phyloP scores from a whole-genome alignment of 2,888 invertebrate species.

The Macropis europaea region DNA sequence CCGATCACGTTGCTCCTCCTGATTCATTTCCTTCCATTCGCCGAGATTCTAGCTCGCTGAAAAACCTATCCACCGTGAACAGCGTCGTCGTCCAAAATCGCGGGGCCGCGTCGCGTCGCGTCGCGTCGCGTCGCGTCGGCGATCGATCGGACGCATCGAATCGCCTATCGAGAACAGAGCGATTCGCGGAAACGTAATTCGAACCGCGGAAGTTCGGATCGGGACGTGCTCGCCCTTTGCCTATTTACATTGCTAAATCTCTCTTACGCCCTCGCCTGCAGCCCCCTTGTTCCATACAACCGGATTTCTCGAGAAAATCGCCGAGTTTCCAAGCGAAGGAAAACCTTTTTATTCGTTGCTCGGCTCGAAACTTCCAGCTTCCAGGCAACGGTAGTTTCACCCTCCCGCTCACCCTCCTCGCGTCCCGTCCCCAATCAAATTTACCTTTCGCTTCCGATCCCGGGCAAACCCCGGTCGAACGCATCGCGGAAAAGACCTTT shows the following conservation, averaged over 20 bases:
- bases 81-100: not conserved
- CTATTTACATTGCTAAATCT: not conserved
- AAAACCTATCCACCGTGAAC: not conserved
- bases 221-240: not conserved
- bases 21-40: slow-evolving; percentile 8
- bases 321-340: not conserved
- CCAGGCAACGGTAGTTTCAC: not conserved
- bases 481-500: not conserved
- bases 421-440: not conserved
- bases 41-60: not conserved
- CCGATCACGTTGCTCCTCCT: slow-evolving; percentile 29
- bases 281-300: not conserved
- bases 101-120: too few relatives aligned
- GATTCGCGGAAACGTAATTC: slow-evolving; percentile 5
- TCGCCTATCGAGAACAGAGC: not conserved
- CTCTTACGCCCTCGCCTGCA: too few relatives aligned
- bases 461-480: not conserved
- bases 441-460: not conserved
- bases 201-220: not conserved
- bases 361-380: not conserved
- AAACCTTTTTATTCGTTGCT: not conserved
- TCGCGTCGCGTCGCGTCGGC: too few relatives aligned
- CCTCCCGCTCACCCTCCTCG: too few relatives aligned
- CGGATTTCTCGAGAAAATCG: not conserved
- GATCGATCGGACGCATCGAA: too few relatives aligned